These are phyloP conservation scores for Adineta ricciae DNA, from an alignment of 2,888 invertebrate species.

Conservation along the genomic window DNA sequence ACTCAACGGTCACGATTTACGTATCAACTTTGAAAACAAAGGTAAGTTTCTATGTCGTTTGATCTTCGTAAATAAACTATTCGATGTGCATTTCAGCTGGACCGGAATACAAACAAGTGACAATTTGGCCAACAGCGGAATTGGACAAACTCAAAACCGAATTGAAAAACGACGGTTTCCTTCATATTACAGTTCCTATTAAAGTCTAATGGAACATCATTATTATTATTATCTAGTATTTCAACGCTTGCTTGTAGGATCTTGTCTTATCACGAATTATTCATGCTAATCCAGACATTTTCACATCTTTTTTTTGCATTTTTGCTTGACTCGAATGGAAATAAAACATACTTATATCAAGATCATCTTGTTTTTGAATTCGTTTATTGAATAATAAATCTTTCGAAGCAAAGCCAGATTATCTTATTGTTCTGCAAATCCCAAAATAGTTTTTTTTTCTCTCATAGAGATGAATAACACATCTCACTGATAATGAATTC, in stretches of 20 bases:
- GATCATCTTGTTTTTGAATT: no score
- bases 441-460: background rate
- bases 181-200: background rate
- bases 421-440: background rate
- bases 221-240: no score
- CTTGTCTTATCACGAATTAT: no score
- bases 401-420: no score
- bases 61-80: no score
- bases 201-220: background rate
- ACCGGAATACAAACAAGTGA: background rate
- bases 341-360: no score
- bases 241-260: no score
- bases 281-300: no score
- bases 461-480: background rate
- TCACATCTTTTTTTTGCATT: no score
- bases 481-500: background rate
- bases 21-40: background rate
- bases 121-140: background rate
- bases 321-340: no score
- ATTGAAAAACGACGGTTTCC: background rate
- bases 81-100: background rate
- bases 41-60: background rate
- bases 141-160: background rate
- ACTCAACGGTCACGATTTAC: background rate
- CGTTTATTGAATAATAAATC: no score